Evolutionary conservation across 2,888 invertebrate species (phyloP).

Genomic region (Plagiodera versicolora): DNA sequence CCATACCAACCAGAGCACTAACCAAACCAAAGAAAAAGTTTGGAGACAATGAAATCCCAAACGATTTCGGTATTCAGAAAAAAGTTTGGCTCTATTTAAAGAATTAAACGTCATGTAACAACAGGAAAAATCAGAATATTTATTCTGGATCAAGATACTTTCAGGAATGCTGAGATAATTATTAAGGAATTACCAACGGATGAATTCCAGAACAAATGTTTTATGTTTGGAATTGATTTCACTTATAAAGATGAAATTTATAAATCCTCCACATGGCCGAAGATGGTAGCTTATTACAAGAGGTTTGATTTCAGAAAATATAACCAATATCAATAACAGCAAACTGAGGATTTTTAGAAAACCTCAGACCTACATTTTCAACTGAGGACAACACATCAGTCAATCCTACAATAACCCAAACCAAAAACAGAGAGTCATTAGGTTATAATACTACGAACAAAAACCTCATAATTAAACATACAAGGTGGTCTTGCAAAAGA

Average conservation of each 20-base stretch:
- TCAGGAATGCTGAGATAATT: constrained; percentile 3
- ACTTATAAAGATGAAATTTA: constrained; percentile 5
- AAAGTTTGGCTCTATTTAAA: too few relatives aligned
- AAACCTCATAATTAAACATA: too few relatives aligned
- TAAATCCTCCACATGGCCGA: constrained; percentile 13
- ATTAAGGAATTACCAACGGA: constrained; percentile 6
- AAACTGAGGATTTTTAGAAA: constrained; percentile 3
- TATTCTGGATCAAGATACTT: constrained; percentile 8
- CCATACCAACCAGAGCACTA: too few relatives aligned
- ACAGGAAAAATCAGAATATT: constrained; percentile 6
- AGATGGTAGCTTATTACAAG: constrained; percentile 9
- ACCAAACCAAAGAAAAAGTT: constrained; percentile 11
- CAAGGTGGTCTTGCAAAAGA: too few relatives aligned
- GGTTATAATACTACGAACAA: too few relatives aligned
- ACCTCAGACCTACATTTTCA: constrained; percentile 6
- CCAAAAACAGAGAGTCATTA: constrained; percentile 3
- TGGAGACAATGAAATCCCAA: too few relatives aligned
- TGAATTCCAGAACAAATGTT: neutral
- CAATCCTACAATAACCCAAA: constrained; percentile 1
- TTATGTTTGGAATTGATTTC: neutral
- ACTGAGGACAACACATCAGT: neutral
- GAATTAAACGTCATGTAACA: constrained; percentile 9
- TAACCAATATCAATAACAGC: constrained; percentile 6
- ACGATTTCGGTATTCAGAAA: too few relatives aligned
- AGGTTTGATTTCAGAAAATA: constrained; percentile 16